Base-by-base conservation (phyloP, 2,888 invertebrate species). In the Orthonevra nobilis region DNA sequence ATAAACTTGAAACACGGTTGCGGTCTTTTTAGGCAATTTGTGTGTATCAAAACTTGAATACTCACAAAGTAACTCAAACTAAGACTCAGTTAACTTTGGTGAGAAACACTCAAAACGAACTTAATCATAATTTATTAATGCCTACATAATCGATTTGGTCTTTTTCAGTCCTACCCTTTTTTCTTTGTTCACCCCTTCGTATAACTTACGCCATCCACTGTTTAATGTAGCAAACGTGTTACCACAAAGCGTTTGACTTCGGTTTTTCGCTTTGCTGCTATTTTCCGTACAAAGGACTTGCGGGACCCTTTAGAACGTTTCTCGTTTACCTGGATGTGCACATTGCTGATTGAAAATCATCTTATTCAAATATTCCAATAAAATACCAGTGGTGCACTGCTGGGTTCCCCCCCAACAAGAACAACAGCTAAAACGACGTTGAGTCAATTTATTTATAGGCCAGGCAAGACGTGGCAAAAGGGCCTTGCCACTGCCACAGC, bases 321-420 rank as follows among this genome's bases (percentile, higher is more conserved):
- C 54, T 63, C 56, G 69, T 70, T 77, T 72, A 79, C 77, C 77
- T 73, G 58, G 72, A 60, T 54, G 77, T 66, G 66, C 77, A 72
- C 60, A 79, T 79, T 72, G 60, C 72, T 79, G 77, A 79, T 79
- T 79, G 77, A 79, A 79, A 79, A 73, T 73, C 77, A 79, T 79
- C 77, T 66, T 79, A 72, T 79, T 73, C 77, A 79, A 79, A 79
- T 79, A 79, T 79, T 79, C 73, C 73, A 79, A 79, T 79, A 79
- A 79, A 79, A 79, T 60, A 60, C 58, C 77, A 54, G 54, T 79
- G 77, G 72, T 79, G 72, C 77, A 72, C 77, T 66, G 77, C 63
- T 48, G 23, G 44, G 3, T 23, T 28, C 32, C 38, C 52, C 23
- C 5, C 20, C 12, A n/a, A 26, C 40, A 26, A 32, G 19, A 15